phyloP scores from a whole-genome alignment of 2,888 invertebrate genomes.

The Eupeodes latifasciatus region DNA sequence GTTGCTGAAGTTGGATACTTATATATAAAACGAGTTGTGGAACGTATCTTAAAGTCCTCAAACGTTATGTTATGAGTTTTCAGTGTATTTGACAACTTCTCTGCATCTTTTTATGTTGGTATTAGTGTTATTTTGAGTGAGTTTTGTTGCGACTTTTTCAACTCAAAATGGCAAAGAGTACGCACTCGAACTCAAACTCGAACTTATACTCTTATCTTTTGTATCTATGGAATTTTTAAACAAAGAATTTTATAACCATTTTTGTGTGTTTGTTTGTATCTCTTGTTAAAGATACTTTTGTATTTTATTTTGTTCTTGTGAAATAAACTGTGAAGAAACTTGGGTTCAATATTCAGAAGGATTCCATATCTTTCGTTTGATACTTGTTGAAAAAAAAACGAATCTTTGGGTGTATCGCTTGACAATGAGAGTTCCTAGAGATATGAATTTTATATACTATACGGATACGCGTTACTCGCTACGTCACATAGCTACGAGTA shows the following conservation, averaged over 20 bases:
- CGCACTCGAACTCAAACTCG: no score
- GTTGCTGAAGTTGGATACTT: no score
- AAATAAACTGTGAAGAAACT: slow-evolving; percentile 63
- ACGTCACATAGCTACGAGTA: not conserved
- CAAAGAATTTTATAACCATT: slow-evolving; percentile 47
- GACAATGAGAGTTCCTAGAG: slow-evolving; percentile 44
- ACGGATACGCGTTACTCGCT: not conserved
- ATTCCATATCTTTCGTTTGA: slow-evolving; percentile 34
- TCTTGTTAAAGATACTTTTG: slow-evolving; percentile 5
- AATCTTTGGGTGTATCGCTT: slow-evolving; percentile 58
- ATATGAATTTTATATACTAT: slow-evolving; percentile 3
- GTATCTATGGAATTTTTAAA: slow-evolving; percentile 46
- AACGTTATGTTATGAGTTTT: no score
- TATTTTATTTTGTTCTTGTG: not conserved
- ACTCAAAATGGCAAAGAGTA: no score
- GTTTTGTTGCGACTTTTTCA: slow-evolving; percentile 12
- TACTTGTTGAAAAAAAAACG: slow-evolving; percentile 66
- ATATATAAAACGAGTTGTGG: slow-evolving; percentile 52
- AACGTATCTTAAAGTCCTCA: slow-evolving; percentile 42
- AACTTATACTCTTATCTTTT: slow-evolving; percentile 45
- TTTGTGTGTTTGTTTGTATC: slow-evolving; percentile 21
- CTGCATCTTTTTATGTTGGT: not conserved
- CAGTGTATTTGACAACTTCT: not conserved
- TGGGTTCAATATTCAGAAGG: slow-evolving; percentile 52
- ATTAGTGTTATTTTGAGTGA: slow-evolving; percentile 43